phyloP scores from a whole-genome alignment of 2,888 invertebrate species.

The Eucera pruinosa region DNA sequence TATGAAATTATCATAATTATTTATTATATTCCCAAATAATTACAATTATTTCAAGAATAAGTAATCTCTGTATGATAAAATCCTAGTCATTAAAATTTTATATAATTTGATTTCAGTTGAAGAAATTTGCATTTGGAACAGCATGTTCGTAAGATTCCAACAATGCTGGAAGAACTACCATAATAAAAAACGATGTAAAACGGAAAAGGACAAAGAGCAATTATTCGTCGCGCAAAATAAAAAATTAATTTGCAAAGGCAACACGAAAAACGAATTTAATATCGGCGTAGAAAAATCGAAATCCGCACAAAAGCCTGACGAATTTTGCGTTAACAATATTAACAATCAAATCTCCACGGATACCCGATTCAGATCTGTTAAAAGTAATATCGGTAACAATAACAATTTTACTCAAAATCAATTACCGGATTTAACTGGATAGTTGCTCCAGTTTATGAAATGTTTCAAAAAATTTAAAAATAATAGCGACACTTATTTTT shows the following conservation, averaged over 20 bases:
- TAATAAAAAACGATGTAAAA: conserved; percentile 15
- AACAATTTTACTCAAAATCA: background rate
- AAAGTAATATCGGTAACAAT: conserved; percentile 23
- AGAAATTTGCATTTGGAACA: conserved; percentile 75
- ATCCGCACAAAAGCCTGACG: conserved; percentile 4
- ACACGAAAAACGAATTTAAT: background rate
- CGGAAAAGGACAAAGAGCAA: conserved; percentile 5
- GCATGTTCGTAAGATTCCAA: conserved; percentile 70
- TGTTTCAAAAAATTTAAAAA: background rate
- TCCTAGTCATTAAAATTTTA: background rate
- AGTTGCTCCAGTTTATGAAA: background rate
- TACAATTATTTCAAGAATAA: no score
- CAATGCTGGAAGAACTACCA: conserved; percentile 72
- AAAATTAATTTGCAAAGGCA: background rate
- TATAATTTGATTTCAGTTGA: conserved; percentile 68
- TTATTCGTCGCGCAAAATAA: background rate
- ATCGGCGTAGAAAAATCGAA: conserved; percentile 8
- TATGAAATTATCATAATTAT: no score
- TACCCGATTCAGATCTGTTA: background rate
- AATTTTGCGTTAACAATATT: background rate
- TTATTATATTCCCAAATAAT: no score
- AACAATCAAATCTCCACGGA: background rate
- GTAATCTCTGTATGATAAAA: background rate
- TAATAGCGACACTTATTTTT: no score
- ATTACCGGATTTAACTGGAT: conserved; percentile 46